These are phyloP conservation scores for Muntiacus muntjak DNA, from an alignment of 2,113 vertebrate genomes.

Conservation along the genomic window DNA sequence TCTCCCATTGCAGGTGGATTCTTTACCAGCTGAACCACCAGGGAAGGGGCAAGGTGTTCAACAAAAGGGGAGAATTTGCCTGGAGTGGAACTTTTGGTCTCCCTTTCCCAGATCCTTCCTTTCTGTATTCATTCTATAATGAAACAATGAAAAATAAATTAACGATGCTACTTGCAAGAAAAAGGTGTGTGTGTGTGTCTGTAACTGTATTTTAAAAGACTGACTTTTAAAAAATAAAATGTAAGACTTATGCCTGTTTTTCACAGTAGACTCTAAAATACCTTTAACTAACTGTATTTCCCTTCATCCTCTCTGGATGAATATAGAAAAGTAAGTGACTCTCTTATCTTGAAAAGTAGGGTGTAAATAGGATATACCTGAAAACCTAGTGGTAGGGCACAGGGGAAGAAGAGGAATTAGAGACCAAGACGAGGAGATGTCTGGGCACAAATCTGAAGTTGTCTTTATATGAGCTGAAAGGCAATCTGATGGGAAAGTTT, in stretches of 20 bases:
- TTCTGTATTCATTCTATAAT: not conserved
- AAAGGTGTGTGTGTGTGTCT: not conserved
- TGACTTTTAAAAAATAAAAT: not conserved
- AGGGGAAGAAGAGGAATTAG: not conserved
- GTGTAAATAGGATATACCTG: not conserved
- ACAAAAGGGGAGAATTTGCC: accelerated
- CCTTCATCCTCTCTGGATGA: not conserved
- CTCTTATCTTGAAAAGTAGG: not conserved
- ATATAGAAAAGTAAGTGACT: not conserved
- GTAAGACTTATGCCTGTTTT: not conserved
- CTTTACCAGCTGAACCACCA: not conserved
- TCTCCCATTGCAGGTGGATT: not conserved
- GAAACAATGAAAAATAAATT: not conserved
- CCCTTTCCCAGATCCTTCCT: not conserved
- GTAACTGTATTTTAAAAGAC: not conserved
- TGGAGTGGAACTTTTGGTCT: not conserved
- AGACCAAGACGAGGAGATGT: not conserved
- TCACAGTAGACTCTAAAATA: not conserved
- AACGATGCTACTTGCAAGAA: not conserved
- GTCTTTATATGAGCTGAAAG: not conserved
- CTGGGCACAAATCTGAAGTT: not conserved
- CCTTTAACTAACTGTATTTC: not conserved
- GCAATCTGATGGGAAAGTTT: not conserved
- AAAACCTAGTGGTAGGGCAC: not conserved
- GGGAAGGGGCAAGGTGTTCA: not conserved